phyloP scores from a whole-genome alignment of 2,888 invertebrate genomes.

The Eucera pruinosa region DNA sequence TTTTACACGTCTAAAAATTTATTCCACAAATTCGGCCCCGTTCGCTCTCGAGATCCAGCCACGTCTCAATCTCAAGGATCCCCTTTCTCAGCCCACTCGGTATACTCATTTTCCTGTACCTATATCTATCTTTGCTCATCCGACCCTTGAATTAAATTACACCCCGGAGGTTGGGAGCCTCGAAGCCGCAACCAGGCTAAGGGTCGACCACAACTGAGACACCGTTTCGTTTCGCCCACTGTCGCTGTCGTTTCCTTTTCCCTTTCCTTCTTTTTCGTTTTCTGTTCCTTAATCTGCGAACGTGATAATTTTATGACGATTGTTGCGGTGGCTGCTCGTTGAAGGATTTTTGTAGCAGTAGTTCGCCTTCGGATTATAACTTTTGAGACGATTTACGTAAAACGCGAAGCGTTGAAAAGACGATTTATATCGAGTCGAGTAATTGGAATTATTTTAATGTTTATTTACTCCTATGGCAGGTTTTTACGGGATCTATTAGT shows the following conservation, averaged over 20 bases:
- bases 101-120: slow-evolving; percentile 55
- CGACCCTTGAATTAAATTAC: slow-evolving; percentile 77
- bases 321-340: not conserved
- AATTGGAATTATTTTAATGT: not conserved
- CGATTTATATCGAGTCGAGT: not conserved
- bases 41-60: not conserved
- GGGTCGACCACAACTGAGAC: slow-evolving; percentile 30
- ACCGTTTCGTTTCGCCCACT: slow-evolving; percentile 24
- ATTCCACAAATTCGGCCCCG: not conserved
- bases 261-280: not conserved
- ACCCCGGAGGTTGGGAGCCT: slow-evolving; percentile 67
- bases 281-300: not conserved
- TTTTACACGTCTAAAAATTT: slow-evolving; percentile 4
- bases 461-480: no score
- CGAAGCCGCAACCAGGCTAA: slow-evolving; percentile 36
- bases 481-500: no score
- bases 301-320: slow-evolving; percentile 24
- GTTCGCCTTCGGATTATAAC: not conserved
- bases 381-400: not conserved
- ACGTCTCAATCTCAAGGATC: slow-evolving; percentile 28
- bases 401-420: not conserved
- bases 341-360: not conserved
- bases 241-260: not conserved
- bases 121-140: slow-evolving; percentile 70
- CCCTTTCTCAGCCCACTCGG: slow-evolving; percentile 20